A percentile compares a stretch with the other conserved stretches of the same genome.
phyloP scores from a whole-genome alignment of 1,140 invertebrate species.

The Pachyrhynchus sulphureomaculatus region DNA sequence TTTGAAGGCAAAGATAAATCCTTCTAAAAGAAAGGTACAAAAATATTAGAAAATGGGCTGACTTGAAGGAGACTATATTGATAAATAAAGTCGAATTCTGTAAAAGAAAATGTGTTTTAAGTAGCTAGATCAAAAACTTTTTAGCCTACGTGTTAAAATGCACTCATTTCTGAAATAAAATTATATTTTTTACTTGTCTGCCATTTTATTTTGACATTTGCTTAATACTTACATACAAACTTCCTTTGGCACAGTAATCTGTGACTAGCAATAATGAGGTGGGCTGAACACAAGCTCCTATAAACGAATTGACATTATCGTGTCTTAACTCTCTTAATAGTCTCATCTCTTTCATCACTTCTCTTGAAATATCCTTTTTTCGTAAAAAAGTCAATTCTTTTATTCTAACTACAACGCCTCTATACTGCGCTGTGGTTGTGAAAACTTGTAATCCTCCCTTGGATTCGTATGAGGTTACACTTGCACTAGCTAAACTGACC shows the following conservation, averaged over 20 bases:
- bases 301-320: slow-evolving; percentile 96
- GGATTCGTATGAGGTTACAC: slow-evolving; percentile 85
- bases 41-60: too few relatives aligned
- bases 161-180: too few relatives aligned
- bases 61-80: too few relatives aligned
- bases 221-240: slow-evolving; percentile 81
- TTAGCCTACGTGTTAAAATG: too few relatives aligned
- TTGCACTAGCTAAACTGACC: slow-evolving; percentile 85
- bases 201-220: background rate
- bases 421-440: slow-evolving; percentile 83
- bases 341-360: slow-evolving; percentile 97
- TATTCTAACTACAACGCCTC: slow-evolving; percentile 86
- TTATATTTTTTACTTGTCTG: too few relatives aligned
- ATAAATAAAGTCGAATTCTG: too few relatives aligned
- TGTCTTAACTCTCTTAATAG: slow-evolving; percentile 85
- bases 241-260: slow-evolving; percentile 96
- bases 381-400: slow-evolving; percentile 88
- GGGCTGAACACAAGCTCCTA: slow-evolving; percentile 90
- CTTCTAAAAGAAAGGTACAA: too few relatives aligned
- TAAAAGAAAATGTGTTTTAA: too few relatives aligned
- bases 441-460: slow-evolving; percentile 83
- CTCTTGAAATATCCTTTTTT: slow-evolving; percentile 86
- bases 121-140: too few relatives aligned
- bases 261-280: slow-evolving; percentile 84
- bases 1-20: too few relatives aligned